Conservation (phyloP, 2,797 vertebrate genomes). For the Cichlasoma orientale region DNA sequence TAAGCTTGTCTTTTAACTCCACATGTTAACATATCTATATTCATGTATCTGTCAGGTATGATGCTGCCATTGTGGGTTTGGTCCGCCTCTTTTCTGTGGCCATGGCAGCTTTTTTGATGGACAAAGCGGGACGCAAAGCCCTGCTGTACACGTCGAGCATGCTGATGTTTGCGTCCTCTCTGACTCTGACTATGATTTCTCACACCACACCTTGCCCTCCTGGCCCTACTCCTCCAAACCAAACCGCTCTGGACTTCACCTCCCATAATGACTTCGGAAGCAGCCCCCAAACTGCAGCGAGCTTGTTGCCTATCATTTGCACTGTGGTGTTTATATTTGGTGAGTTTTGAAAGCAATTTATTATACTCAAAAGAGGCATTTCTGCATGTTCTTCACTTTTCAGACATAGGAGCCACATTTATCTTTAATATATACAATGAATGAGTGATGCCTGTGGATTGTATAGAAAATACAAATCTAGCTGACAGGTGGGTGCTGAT, state of each 20-base stretch:
- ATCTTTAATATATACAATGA: too few species aligned
- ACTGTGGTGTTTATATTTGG: constrained; percentile 93
- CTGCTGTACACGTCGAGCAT: constrained; percentile 79
- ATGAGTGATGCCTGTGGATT: too few species aligned
- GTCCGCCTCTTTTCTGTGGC: constrained; percentile 78
- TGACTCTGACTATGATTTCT: constrained; percentile 86
- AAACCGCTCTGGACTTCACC: constrained; percentile 23
- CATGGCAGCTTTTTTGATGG: constrained; percentile 78
- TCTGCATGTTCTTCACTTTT: too few species aligned
- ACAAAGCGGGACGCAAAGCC: constrained; percentile 80
- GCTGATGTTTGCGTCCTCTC: constrained; percentile 86
- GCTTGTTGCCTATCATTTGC: constrained; percentile 88
- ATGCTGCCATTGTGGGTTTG: constrained; percentile 74
- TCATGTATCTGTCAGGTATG: constrained; percentile 52
- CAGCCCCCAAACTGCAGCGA: constrained; percentile 37
- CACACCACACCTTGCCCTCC: constrained; percentile 52
- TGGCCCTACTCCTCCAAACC: constrained; percentile 52
- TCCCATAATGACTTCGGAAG: constrained; percentile 4
- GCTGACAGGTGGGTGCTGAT: too few species aligned
- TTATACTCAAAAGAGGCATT: neutral
- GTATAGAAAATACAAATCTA: too few species aligned
- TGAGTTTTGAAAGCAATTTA: constrained; percentile 52
- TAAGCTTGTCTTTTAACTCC: neutral
- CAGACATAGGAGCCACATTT: too few species aligned
- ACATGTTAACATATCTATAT: neutral